phyloP scores from a whole-genome alignment of 2,797 vertebrate species.

The Leptatherina wallacei region DNA sequence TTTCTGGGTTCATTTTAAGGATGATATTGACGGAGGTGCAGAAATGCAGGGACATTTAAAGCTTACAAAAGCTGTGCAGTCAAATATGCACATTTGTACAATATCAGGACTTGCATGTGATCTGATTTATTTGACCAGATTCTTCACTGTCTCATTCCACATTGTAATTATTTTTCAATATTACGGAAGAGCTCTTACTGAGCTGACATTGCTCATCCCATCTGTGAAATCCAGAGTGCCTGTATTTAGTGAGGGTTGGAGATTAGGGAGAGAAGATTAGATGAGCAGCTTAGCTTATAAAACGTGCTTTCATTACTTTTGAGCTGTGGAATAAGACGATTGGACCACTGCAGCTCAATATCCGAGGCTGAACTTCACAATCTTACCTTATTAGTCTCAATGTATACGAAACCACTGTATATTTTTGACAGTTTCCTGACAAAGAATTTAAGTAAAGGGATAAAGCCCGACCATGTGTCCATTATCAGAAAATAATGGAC shows the following conservation, averaged over 20 bases:
- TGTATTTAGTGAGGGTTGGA: conserved; percentile 42
- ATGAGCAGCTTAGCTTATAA: conserved; percentile 67
- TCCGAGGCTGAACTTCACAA: conserved; percentile 15
- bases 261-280: conserved; percentile 77
- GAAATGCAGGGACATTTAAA: conserved; percentile 44
- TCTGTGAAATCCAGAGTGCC: conserved; percentile 41
- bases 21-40: conserved; percentile 34
- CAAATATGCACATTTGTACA: neutral
- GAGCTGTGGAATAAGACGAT: conserved; percentile 66
- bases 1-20: conserved; percentile 37
- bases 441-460: neutral
- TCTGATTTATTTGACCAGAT: neutral
- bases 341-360: conserved; percentile 28
- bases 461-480: too few species aligned
- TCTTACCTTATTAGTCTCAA: conserved; percentile 6
- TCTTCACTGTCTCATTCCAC: neutral
- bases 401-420: conserved; percentile 4
- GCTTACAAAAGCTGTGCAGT: neutral
- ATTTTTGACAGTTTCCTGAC: neutral
- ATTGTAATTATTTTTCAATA: neutral
- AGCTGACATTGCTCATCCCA: conserved; percentile 36
- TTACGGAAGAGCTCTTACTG: conserved; percentile 16
- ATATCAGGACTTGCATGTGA: conserved; percentile 1
- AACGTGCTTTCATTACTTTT: conserved; percentile 73
- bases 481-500: too few species aligned